Evolutionary conservation across 2,797 vertebrate species (phyloP).

Genomic region (Sparidentex hasta): DNA sequence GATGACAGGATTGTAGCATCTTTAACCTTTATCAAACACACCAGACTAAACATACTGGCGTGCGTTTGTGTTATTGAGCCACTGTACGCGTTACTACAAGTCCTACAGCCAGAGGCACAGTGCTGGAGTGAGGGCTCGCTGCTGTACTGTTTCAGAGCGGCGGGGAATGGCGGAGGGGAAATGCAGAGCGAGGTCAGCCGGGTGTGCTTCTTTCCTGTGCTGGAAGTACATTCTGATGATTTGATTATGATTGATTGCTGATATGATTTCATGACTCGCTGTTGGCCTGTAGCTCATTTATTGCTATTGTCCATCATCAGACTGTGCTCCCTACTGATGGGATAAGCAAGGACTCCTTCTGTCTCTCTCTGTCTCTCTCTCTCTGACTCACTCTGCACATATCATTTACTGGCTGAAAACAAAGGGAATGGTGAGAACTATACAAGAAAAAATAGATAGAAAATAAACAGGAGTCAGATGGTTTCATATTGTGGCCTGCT

Average conservation of each 20-base stretch:
- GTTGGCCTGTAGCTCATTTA: conserved; percentile 80
- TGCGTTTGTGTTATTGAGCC: conserved; percentile 32
- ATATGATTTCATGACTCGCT: conserved; percentile 81
- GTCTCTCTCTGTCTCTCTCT: background rate
- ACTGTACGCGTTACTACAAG: conserved; percentile 44
- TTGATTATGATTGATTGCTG: conserved; percentile 81
- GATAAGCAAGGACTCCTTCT: conserved; percentile 40
- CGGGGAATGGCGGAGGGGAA: conserved; percentile 28
- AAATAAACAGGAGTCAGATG: conserved; percentile 4
- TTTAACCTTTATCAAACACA: conserved; percentile 65
- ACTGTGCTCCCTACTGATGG: conserved; percentile 37
- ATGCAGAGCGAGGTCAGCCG: conserved; percentile 46
- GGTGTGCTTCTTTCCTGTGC: conserved; percentile 48
- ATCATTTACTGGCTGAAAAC: background rate
- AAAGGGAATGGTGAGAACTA: background rate
- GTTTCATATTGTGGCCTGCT: conserved; percentile 16
- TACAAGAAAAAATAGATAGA: background rate
- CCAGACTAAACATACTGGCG: conserved; percentile 20
- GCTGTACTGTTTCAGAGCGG: conserved; percentile 17
- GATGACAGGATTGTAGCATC: conserved; percentile 32
- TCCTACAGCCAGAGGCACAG: conserved; percentile 40
- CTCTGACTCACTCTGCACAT: background rate
- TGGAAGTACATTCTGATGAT: conserved; percentile 77
- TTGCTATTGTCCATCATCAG: conserved; percentile 73
- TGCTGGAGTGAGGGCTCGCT: conserved; percentile 36